Conservation (phyloP, 2,797 vertebrate species). For the Babyrousa celebensis region DNA sequence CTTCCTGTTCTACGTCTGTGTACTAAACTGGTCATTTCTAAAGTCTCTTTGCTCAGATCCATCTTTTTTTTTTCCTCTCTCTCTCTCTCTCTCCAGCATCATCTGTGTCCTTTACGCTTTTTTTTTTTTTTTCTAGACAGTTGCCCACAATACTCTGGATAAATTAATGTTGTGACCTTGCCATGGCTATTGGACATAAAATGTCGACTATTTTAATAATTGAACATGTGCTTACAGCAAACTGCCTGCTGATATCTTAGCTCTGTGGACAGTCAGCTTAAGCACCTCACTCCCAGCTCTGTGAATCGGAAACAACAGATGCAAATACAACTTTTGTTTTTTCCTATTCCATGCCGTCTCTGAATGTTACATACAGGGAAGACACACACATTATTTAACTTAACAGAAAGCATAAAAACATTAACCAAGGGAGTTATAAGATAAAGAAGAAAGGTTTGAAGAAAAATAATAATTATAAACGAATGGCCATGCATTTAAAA, state of each 20-base stretch:
- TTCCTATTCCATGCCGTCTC: constrained; percentile 36
- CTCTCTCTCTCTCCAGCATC: constrained; percentile 90
- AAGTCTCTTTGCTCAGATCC: constrained; percentile 91
- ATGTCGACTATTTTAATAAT: constrained; percentile 94
- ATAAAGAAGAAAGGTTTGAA: constrained; percentile 70
- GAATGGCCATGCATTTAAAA: constrained; percentile 74
- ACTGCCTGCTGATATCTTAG: constrained; percentile 90
- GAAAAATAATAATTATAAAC: constrained; percentile 81
- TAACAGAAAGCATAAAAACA: constrained; percentile 72
- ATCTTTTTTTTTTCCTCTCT: constrained; percentile 88
- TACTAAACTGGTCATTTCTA: constrained; percentile 87
- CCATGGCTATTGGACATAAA: constrained; percentile 90
- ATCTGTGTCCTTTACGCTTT: constrained; percentile 89
- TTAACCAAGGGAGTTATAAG: constrained; percentile 76
- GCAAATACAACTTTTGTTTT: constrained; percentile 83
- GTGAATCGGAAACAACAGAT: constrained; percentile 87
- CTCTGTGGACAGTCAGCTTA: constrained; percentile 86
- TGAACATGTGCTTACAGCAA: constrained; percentile 93
- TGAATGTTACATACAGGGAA: constrained; percentile 31
- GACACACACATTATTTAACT: constrained; percentile 47
- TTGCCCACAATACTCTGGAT: constrained; percentile 93
- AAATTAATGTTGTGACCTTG: constrained; percentile 95
- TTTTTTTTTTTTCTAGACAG: constrained; percentile 87
- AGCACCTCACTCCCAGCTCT: constrained; percentile 83
- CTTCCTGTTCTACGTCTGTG: constrained; percentile 83